Conservation (phyloP, 2,888 invertebrate genomes). For the Helicoverpa assulta region DNA sequence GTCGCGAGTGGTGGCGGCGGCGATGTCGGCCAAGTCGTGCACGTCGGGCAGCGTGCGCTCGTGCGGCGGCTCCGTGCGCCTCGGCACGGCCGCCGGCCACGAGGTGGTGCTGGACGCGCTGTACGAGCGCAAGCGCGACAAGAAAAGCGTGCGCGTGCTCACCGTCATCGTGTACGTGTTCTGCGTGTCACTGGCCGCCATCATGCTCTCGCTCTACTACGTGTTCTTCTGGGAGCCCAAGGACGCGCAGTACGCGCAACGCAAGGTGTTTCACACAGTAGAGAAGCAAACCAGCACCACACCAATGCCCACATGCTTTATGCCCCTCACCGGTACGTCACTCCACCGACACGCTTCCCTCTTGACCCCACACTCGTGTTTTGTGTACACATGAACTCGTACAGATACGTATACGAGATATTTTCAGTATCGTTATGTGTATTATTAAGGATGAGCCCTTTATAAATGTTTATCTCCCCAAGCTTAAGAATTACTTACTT, state of each 20-base stretch:
- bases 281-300: constrained; percentile 88
- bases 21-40: constrained; percentile 90
- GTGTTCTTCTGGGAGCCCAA: constrained; percentile 98
- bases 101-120: constrained; percentile 93
- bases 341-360: constrained; percentile 82
- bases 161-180: constrained; percentile 98
- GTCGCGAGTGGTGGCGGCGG: constrained; percentile 73
- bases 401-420: constrained; percentile 44
- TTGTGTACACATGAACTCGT: constrained; percentile 46
- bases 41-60: constrained; percentile 90
- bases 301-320: constrained; percentile 90
- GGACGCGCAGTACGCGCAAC: constrained; percentile 88
- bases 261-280: constrained; percentile 88
- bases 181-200: constrained; percentile 98
- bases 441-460: constrained; percentile 6
- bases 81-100: constrained; percentile 82
- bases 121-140: constrained; percentile 95
- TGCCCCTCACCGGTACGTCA: constrained; percentile 89
- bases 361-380: constrained; percentile 48
- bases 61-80: constrained; percentile 84
- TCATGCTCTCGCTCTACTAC: constrained; percentile 98
- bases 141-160: constrained; percentile 96
- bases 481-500: constrained; percentile 26
- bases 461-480: constrained; percentile 30
- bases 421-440: constrained; percentile 4